Percentiles rank a stretch among this genome's conserved stretches.
phyloP scores from a whole-genome alignment of 1,140 invertebrate species.

The Melipona quadrifasciata region DNA sequence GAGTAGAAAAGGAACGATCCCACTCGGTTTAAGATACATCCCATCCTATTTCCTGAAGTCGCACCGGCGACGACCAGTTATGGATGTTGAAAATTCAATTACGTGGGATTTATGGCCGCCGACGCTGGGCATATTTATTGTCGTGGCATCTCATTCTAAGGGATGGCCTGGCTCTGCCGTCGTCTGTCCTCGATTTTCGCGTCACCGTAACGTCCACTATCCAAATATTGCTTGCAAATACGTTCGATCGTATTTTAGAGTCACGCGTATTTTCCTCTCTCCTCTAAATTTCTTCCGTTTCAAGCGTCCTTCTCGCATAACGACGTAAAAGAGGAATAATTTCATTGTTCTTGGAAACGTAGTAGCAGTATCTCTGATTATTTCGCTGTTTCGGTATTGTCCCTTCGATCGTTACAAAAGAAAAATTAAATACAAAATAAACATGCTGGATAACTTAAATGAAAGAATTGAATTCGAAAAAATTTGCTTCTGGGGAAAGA shows the following conservation, averaged over 20 bases:
- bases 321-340: too few relatives aligned
- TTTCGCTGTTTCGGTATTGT: too few relatives aligned
- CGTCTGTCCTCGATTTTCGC: slow-evolving; percentile 7
- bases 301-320: neutral
- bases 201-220: neutral
- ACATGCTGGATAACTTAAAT: too few relatives aligned
- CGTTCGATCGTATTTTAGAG: neutral
- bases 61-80: slow-evolving; percentile 69
- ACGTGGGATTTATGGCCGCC: slow-evolving; percentile 72
- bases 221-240: slow-evolving; percentile 6
- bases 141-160: slow-evolving; percentile 56
- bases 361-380: too few relatives aligned
- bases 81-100: slow-evolving; percentile 77
- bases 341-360: too few relatives aligned
- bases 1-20: slow-evolving; percentile 57
- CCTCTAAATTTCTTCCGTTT: neutral
- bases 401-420: too few relatives aligned
- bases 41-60: slow-evolving; percentile 72
- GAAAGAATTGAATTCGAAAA: too few relatives aligned
- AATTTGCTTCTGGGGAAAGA: too few relatives aligned
- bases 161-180: slow-evolving; percentile 4
- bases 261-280: neutral
- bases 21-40: slow-evolving; percentile 70
- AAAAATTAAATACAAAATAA: too few relatives aligned
- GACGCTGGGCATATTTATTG: slow-evolving; percentile 72